phyloP scores from a whole-genome alignment of 2,113 vertebrate genomes.

The Zeus faber region DNA sequence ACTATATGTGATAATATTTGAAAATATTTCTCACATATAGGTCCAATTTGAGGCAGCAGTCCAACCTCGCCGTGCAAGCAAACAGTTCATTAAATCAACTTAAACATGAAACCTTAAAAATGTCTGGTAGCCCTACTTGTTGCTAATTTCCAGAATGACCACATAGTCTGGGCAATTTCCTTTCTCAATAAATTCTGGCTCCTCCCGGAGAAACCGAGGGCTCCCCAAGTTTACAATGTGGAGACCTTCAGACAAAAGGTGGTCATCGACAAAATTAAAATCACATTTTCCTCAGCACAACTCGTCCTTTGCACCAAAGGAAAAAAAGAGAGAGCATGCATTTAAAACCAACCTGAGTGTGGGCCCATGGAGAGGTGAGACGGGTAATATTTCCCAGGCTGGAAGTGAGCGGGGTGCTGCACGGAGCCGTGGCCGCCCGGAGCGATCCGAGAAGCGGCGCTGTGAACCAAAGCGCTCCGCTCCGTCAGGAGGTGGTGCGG shows the following conservation, averaged over 20 bases:
- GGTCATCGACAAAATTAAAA: too few relatives aligned
- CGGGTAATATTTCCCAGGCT: slow-evolving; percentile 90
- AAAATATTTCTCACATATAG: too few relatives aligned
- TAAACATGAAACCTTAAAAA: slow-evolving; percentile 46
- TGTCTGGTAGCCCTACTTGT: too few relatives aligned
- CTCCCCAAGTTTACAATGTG: slow-evolving; percentile 45
- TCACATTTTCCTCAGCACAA: neutral
- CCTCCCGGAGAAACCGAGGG: slow-evolving; percentile 28
- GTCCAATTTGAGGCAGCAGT: too few relatives aligned
- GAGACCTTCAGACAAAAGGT: slow-evolving; percentile 24
- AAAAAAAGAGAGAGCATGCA: too few relatives aligned
- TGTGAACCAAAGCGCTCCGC: slow-evolving; percentile 85
- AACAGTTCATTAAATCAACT: slow-evolving; percentile 54
- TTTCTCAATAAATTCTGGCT: slow-evolving; percentile 42
- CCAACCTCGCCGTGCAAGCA: slow-evolving; percentile 11
- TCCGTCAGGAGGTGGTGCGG: slow-evolving; percentile 91
- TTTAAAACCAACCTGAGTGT: slow-evolving; percentile 85
- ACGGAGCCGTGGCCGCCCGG: slow-evolving; percentile 81
- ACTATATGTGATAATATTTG: too few relatives aligned
- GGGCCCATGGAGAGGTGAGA: slow-evolving; percentile 90
- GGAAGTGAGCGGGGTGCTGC: slow-evolving; percentile 88
- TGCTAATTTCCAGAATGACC: slow-evolving; percentile 49
- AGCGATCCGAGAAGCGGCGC: slow-evolving; percentile 82
- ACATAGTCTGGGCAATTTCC: slow-evolving; percentile 43
- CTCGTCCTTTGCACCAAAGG: neutral